Conservation (phyloP, 92 coral and sea anemone genomes). For the Metridium senile region DNA sequence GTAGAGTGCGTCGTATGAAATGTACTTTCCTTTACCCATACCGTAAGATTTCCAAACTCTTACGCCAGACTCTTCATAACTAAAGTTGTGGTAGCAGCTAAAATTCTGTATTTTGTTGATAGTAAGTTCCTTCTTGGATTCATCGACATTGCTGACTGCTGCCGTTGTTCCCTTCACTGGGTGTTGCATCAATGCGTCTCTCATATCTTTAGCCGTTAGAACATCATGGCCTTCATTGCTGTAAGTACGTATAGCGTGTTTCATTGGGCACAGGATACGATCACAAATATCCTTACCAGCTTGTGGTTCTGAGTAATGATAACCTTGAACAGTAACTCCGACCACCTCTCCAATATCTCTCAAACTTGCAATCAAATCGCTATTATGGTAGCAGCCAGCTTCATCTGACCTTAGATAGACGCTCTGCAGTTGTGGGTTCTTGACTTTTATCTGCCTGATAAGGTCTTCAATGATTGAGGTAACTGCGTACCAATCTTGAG, state of each 20-base stretch:
- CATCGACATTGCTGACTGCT: constrained; percentile 55
- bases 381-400: constrained; percentile 78
- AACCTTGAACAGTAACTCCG: constrained; percentile 57
- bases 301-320: constrained; percentile 80
- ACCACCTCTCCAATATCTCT: constrained; percentile 60
- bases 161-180: constrained; percentile 83
- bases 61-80: constrained; percentile 51
- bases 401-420: constrained; percentile 70
- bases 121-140: constrained; percentile 41
- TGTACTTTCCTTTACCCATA: constrained; percentile 62
- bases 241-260: constrained; percentile 64
- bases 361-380: constrained; percentile 55
- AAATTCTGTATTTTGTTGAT: constrained; percentile 52
- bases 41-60: constrained; percentile 69
- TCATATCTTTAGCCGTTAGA: constrained; percentile 75
- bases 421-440: constrained; percentile 51
- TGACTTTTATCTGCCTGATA: constrained; percentile 49
- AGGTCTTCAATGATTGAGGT: constrained; percentile 71
- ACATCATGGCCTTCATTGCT: constrained; percentile 79
- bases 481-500: constrained; percentile 83
- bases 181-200: constrained; percentile 64
- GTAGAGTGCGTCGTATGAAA: constrained; percentile 38
- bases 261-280: constrained; percentile 74
- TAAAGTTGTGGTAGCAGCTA: constrained; percentile 61
- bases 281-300: constrained; percentile 75